Base-by-base conservation (phyloP, 2,888 invertebrate genomes). In the Ethmia dodecea region DNA sequence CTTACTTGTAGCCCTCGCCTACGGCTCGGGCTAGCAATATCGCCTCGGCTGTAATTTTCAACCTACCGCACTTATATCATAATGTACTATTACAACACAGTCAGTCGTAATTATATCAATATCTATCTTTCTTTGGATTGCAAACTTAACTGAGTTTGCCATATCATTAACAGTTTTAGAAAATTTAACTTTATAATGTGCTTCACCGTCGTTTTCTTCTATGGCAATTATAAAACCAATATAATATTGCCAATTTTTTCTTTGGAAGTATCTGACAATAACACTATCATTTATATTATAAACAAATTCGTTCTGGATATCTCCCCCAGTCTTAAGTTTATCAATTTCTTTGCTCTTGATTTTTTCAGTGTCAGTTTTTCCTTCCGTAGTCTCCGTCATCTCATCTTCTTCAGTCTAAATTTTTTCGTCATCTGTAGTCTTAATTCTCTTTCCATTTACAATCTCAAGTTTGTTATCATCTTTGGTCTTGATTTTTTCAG, bases 41-140 rank as follows among this genome's bases (percentile, higher is more conserved):
- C n/a, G n/a, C n/a, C n/a, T n/a, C n/a, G n/a, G n/a, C n/a, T n/a
- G n/a, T n/a, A n/a, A n/a, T n/a, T n/a, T n/a, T n/a, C n/a, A n/a
- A n/a, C n/a, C n/a, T n/a, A n/a, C n/a, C n/a, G n/a, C n/a, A n/a
- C n/a, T n/a, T n/a, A n/a, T n/a, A n/a, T n/a, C n/a, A n/a, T n/a
- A n/a, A n/a, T n/a, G n/a, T n/a, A n/a, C n/a, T n/a, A n/a, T n/a
- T 27, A 27, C 27, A 27, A 27, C 12, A 27, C n/a, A 27, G 27
- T 27, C 27, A 27, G 11, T 27, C 27, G 27, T 27, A 27, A 27
- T 27, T 27, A 27, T 27, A 27, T 27, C 27, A 27, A 27, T 27
- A 27, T 27, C 27, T 27, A 27, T 27, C 27, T 27, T 27, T 27
- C 27, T 27, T 27, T 27, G 27, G 27, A 27, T 12, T 27, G 12